Evolutionary conservation across 2,888 invertebrate genomes (phyloP).

Genomic region (Lithodes maja): DNA sequence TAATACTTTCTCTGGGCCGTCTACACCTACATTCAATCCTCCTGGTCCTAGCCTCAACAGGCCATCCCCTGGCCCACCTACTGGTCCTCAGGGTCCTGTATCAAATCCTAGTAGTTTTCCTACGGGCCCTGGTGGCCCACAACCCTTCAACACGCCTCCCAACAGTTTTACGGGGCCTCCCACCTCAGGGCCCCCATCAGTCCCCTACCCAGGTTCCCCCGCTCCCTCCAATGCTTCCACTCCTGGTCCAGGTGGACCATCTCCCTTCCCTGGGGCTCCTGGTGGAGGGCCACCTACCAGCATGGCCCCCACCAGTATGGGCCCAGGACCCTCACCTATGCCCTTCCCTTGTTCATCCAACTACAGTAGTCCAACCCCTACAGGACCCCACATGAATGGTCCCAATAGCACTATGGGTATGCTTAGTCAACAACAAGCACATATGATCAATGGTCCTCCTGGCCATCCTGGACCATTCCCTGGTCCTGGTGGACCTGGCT

Average conservation of each 20-base stretch:
- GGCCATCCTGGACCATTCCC: constrained; percentile 69
- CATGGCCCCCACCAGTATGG: constrained; percentile 65
- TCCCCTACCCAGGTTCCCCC: constrained; percentile 70
- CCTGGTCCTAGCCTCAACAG: constrained; percentile 62
- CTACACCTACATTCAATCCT: constrained; percentile 65
- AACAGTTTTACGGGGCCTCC: constrained; percentile 70
- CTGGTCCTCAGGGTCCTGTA: constrained; percentile 41
- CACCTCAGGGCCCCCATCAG: constrained; percentile 70
- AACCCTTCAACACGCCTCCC: constrained; percentile 70
- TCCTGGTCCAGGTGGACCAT: constrained; percentile 70
- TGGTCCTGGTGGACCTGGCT: constrained; percentile 65
- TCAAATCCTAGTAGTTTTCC: constrained; percentile 35
- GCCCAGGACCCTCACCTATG: constrained; percentile 68
- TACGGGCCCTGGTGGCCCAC: constrained; percentile 66
- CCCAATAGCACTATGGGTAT: constrained; percentile 67
- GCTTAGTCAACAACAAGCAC: constrained; percentile 58
- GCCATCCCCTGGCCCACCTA: constrained; percentile 67
- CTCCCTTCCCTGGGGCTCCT: constrained; percentile 68
- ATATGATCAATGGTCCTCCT: constrained; percentile 69
- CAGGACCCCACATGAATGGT: constrained; percentile 70
- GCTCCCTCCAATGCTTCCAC: constrained; percentile 71
- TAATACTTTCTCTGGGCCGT: constrained; percentile 63
- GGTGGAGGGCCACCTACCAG: constrained; percentile 65
- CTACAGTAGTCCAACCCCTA: constrained; percentile 69
- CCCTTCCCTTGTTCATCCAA: constrained; percentile 69